phyloP scores from a whole-genome alignment of 2,888 invertebrate species.

The Lasiommata megera region DNA sequence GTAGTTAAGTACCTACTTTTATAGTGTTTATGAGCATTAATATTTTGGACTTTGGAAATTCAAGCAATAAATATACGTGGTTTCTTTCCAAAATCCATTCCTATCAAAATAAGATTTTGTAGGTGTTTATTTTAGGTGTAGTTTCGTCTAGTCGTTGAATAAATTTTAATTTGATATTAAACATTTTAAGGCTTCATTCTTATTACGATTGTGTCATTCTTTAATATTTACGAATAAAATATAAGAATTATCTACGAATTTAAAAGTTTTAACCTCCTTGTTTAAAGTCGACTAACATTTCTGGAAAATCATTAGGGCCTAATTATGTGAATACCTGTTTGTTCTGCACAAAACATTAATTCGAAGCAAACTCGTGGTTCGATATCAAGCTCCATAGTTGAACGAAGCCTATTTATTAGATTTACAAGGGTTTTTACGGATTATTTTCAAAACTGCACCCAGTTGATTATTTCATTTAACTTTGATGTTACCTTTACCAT shows the following conservation, averaged over 20 bases:
- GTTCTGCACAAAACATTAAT: not conserved
- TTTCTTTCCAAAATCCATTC: not conserved
- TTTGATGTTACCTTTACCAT: too few relatives aligned
- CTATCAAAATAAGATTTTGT: not conserved
- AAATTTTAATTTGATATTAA: not conserved
- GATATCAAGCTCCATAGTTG: too few relatives aligned
- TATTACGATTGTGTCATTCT: not conserved
- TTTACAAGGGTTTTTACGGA: too few relatives aligned
- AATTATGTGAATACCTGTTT: not conserved
- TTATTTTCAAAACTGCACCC: too few relatives aligned
- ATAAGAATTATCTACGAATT: not conserved
- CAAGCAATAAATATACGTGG: slow-evolving; percentile 20
- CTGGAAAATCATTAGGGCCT: not conserved
- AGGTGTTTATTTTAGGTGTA: not conserved
- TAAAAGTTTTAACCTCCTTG: not conserved
- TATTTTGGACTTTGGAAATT: slow-evolving; percentile 12
- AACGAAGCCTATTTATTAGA: too few relatives aligned
- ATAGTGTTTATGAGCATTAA: slow-evolving; percentile 11
- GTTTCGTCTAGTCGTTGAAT: not conserved
- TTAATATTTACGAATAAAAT: not conserved
- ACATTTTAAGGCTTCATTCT: too few relatives aligned
- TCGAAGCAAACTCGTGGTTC: not conserved
- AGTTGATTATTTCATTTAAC: too few relatives aligned
- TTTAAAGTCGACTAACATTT: not conserved
- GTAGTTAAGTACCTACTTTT: slow-evolving; percentile 40